Percentiles rank a stretch among this genome's conserved stretches.
phyloP scores from a whole-genome alignment of 53 echinoderm and acorn worm species.

The Temnopleurus reevesii region DNA sequence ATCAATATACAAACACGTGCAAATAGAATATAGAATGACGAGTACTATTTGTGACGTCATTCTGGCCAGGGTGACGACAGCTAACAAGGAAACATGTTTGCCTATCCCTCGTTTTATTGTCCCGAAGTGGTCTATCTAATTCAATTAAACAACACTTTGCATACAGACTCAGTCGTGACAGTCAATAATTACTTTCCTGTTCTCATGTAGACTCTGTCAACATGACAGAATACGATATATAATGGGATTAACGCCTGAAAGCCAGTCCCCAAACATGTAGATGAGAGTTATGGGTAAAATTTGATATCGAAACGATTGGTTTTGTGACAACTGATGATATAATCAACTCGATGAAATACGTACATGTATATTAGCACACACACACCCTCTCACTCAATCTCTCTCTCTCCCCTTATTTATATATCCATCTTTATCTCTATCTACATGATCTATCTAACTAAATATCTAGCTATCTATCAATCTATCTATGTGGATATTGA shows the following conservation, averaged over 20 bases:
- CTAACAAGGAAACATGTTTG: slow-evolving; percentile 5
- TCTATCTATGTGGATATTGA: no score
- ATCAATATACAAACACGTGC: background rate
- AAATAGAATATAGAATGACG: background rate
- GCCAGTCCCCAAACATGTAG: background rate
- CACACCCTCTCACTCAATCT: no score
- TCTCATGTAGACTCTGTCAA: background rate
- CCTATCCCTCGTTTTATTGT: background rate
- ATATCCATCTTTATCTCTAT: no score
- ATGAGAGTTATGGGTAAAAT: no score
- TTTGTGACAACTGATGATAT: no score
- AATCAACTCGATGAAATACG: no score
- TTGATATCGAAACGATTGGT: no score
- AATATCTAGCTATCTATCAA: no score
- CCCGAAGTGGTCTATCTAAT: background rate
- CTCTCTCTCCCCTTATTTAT: no score
- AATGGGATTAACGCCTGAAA: background rate
- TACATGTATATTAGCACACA: no score
- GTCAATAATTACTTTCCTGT: background rate
- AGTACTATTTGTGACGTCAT: background rate
- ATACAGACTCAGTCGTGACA: background rate
- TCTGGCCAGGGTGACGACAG: background rate
- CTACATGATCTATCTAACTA: no score
- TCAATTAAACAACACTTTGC: slow-evolving; percentile 7
- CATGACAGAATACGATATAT: background rate